Evolutionary conservation across 1,140 invertebrate species (phyloP), one percentile per base, ranked within the genome.

Genomic region (Leptonema lineaticorne): DNA sequence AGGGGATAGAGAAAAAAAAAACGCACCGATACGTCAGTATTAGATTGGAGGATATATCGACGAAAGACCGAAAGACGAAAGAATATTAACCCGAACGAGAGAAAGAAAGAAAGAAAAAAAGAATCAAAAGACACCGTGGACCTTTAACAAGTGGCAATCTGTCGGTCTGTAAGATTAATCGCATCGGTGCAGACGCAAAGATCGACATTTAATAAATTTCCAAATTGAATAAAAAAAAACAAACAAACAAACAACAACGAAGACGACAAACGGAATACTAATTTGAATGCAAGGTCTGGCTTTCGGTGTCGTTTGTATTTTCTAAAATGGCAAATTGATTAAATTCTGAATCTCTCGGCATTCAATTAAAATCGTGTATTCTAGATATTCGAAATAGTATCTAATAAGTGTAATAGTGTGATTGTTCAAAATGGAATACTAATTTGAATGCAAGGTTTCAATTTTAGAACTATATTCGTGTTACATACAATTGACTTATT

Each of bases 121-220:
- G 16, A 24, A 48, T 48, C 16, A 20, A 20, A 20, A 4, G n/a
- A 18, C 14, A 18, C 14, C 5, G 16, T 14, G 46, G 18, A 48
- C 50, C 50, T 53, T 53, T 53, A 53, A 53, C 50, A 53, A 53
- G 50, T 53, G 22, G 50, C 50, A 53, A 53, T 53, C 50, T 53
- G 50, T 53, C 50, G 50, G 50, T 53, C 50, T 26, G 50, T 24
- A 53, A 53, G 50, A 53, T 53, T 53, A 53, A 53, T 53, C 50
- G 50, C 50, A 16, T 41, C 37, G 16, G 37, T 41, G 50, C 50
- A 26, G 50, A 53, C 11, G 50, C 11, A 24, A 53, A 20, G 50
- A 53, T 53, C 50, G 50, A 53, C 50, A 24, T 53, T 22, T 24
- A 53, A 53, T 53, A 53, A 53, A 24, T 24, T 24, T 18, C 24